Percentiles rank a stretch among this genome's conserved stretches.
Conservation (phyloP, 2,797 vertebrate genomes). For the Monodelphis domestica region DNA sequence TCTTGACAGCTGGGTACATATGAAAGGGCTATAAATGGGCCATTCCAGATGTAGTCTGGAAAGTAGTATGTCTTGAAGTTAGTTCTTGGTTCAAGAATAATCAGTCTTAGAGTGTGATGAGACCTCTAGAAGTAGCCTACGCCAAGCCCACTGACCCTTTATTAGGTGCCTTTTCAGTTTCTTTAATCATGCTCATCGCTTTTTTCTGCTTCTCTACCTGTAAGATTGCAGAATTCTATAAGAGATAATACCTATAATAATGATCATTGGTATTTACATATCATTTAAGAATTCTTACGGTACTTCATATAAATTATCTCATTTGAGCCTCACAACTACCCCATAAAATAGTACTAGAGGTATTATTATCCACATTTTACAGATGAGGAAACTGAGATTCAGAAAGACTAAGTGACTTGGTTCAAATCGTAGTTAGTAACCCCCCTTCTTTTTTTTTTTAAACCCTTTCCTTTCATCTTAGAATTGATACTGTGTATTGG, state of each 20-base stretch:
- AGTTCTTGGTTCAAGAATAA: conserved; percentile 29
- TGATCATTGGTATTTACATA: background rate
- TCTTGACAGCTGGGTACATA: conserved; percentile 54
- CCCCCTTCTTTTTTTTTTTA: no score
- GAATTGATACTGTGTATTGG: no score
- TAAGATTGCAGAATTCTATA: background rate
- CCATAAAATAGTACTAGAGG: background rate
- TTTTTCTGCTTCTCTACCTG: background rate
- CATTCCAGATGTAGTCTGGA: conserved; percentile 75
- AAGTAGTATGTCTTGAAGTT: conserved; percentile 70
- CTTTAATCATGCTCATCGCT: background rate
- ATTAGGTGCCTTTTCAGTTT: background rate
- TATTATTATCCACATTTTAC: background rate
- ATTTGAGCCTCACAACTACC: background rate
- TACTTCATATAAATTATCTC: background rate
- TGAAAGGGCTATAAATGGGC: conserved; percentile 70
- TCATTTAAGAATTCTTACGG: background rate
- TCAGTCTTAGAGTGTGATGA: background rate
- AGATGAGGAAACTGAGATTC: background rate
- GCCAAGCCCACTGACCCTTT: background rate
- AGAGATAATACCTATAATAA: background rate
- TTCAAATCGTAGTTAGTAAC: background rate
- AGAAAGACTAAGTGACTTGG: background rate
- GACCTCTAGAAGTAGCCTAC: background rate
- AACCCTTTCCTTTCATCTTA: no score